Conservation (phyloP, 2,888 invertebrate species). For the Phytoseiulus persimilis region DNA sequence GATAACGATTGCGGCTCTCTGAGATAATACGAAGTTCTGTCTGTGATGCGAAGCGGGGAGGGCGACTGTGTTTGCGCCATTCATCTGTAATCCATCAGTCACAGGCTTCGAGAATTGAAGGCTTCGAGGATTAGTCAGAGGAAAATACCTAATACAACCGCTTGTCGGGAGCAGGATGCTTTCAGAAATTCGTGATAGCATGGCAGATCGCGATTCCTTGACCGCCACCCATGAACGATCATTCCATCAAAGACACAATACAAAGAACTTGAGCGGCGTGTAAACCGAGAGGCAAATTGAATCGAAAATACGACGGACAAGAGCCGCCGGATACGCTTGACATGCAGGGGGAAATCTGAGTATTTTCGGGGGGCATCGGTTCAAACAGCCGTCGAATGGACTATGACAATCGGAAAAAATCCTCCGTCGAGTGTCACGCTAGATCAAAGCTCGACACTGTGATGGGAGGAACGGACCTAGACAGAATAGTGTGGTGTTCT, state of each 20-base stretch:
- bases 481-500: not conserved
- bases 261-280: not conserved
- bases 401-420: too few species aligned
- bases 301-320: not conserved
- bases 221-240: not conserved
- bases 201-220: not conserved
- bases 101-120: conserved; percentile 5
- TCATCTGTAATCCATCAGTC: not conserved
- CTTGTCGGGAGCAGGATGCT: not conserved
- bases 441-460: not conserved
- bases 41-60: not conserved
- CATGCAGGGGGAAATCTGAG: not conserved
- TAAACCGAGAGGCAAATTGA: not conserved
- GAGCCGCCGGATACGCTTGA: not conserved
- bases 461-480: not conserved
- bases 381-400: too few species aligned
- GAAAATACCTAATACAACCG: not conserved
- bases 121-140: not conserved
- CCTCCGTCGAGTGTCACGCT: not conserved
- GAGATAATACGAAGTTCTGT: not conserved
- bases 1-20: not conserved
- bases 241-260: not conserved
- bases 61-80: not conserved
- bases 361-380: too few species aligned
- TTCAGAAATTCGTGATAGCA: not conserved